Conservation (phyloP, 1,140 invertebrate genomes). For the Drosophila azteca region DNA sequence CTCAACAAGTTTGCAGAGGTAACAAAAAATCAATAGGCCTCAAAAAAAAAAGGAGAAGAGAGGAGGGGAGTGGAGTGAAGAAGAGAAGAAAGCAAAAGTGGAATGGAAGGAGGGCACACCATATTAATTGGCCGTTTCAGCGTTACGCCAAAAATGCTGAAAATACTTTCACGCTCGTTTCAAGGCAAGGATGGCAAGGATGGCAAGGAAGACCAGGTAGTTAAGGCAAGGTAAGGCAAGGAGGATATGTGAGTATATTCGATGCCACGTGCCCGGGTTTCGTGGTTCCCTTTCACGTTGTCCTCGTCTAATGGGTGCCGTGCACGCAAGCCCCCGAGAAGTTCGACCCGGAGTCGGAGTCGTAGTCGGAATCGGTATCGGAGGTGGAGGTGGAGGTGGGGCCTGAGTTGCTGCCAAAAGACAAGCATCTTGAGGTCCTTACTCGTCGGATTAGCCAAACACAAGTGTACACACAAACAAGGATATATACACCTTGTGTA, state of each 20-base stretch:
- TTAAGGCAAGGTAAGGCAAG: not conserved
- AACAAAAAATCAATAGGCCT: slow-evolving; percentile 71
- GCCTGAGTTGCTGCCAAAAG: slow-evolving; percentile 39
- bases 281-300: slow-evolving; percentile 22
- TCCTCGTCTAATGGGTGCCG: slow-evolving; percentile 60
- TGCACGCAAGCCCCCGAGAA: slow-evolving; percentile 57
- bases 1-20: slow-evolving; percentile 64
- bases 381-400: slow-evolving; percentile 9
- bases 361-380: not conserved
- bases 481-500: slow-evolving; percentile 43
- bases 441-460: slow-evolving; percentile 52
- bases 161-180: slow-evolving; percentile 80
- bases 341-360: slow-evolving; percentile 9
- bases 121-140: slow-evolving; percentile 75
- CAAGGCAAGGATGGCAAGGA: slow-evolving; percentile 38
- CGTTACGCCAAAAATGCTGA: slow-evolving; percentile 66
- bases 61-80: not conserved
- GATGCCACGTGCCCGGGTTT: slow-evolving; percentile 54
- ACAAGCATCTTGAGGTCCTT: slow-evolving; percentile 74
- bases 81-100: not conserved
- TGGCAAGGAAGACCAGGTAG: not conserved
- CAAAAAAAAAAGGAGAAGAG: slow-evolving; percentile 2
- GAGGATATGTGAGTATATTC: slow-evolving; percentile 42
- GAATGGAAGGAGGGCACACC: slow-evolving; percentile 6
- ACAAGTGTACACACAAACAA: slow-evolving; percentile 42